Evolutionary conservation across 2,888 invertebrate species (phyloP).

Genomic region (Aromia moschata): DNA sequence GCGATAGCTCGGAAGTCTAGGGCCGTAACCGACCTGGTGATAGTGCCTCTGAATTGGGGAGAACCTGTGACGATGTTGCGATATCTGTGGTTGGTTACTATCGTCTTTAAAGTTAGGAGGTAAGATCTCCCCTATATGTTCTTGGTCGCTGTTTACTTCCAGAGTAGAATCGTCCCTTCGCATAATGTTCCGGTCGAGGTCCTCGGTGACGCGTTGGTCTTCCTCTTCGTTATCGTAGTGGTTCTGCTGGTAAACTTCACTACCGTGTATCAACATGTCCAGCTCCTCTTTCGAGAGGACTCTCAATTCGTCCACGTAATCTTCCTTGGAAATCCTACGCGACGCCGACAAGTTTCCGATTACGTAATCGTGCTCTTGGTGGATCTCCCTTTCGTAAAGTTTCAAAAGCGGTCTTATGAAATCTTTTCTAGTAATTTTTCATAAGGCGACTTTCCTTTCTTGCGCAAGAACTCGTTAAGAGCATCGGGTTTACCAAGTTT

Average conservation of each 20-base stretch:
- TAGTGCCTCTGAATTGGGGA: constrained; percentile 7
- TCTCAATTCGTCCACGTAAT: constrained; percentile 51
- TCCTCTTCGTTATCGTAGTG: constrained; percentile 22
- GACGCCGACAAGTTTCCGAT: constrained; percentile 40
- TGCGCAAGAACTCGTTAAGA: constrained; percentile 49
- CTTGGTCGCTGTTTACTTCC: constrained; percentile 49
- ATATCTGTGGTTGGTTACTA: not conserved
- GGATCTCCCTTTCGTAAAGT: constrained; percentile 53
- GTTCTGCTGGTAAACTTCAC: constrained; percentile 49
- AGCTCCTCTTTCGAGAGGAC: constrained; percentile 52
- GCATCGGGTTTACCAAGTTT: constrained; percentile 38
- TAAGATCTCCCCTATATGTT: constrained; percentile 62
- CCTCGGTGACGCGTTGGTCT: constrained; percentile 8
- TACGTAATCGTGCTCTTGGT: constrained; percentile 44
- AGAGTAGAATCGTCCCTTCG: constrained; percentile 49
- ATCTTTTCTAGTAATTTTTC: constrained; percentile 58
- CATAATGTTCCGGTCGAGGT: not conserved
- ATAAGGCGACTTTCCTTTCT: constrained; percentile 54
- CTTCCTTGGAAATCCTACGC: constrained; percentile 54
- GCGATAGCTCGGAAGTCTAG: constrained; percentile 19
- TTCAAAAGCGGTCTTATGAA: constrained; percentile 57
- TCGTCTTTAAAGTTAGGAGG: constrained; percentile 51
- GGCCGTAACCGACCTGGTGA: constrained; percentile 23
- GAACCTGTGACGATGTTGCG: no score
- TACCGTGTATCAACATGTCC: constrained; percentile 48